Conservation (phyloP, 2,797 vertebrate species). For the Sebastes vulpes region DNA sequence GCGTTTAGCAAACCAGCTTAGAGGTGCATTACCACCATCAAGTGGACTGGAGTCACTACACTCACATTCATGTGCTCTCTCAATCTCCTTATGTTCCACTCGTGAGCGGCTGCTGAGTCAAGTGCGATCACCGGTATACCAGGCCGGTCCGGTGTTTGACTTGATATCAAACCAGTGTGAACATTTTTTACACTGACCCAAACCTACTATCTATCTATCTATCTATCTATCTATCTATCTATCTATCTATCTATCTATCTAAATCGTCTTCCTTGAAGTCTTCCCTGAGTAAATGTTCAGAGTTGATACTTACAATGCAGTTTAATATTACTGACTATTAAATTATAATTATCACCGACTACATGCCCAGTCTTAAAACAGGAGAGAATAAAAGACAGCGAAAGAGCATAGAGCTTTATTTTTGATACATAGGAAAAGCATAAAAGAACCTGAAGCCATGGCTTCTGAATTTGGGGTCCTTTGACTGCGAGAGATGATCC, state of each 20-base stretch:
- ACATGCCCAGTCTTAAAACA: not conserved
- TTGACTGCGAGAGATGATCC: not conserved
- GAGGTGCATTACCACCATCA: not conserved
- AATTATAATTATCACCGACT: not conserved
- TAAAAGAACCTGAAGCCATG: not conserved
- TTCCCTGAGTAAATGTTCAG: too few species aligned
- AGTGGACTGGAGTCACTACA: not conserved
- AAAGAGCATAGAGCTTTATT: not conserved
- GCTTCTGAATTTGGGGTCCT: not conserved
- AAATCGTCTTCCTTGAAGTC: too few species aligned
- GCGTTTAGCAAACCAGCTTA: not conserved
- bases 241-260: too few species aligned
- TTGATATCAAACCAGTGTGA: not conserved
- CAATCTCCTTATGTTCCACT: not conserved
- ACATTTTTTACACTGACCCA: not conserved
- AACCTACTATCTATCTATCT: not conserved
- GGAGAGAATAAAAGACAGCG: not conserved
- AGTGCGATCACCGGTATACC: not conserved
- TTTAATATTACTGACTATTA: not conserved
- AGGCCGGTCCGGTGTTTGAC: not conserved
- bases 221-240: too few species aligned
- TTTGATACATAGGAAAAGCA: not conserved
- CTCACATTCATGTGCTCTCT: not conserved
- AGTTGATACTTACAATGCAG: too few species aligned
- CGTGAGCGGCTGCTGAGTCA: not conserved